Base-by-base conservation (phyloP, 2,888 invertebrate genomes). In the Mesochorus sp. region DNA sequence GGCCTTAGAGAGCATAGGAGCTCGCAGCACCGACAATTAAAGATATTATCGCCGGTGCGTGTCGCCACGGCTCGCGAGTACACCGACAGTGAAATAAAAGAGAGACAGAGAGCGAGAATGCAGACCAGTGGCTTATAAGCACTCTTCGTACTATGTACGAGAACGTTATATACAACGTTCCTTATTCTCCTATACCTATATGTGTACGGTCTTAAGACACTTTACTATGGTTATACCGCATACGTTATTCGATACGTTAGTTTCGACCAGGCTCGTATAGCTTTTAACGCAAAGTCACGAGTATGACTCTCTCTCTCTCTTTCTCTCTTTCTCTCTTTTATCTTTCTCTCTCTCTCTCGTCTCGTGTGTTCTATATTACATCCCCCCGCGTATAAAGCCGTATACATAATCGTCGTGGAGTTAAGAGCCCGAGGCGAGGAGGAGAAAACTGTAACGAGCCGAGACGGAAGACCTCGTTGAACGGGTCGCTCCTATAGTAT, bases 21-120 rank as follows among this genome's bases (percentile, higher is more conserved):
- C 72, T 73, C 51, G 19, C 57, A 14, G 83, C 84, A 82, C 81
- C 70, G 84, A 88, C 88, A 89, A 89, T 89, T 89, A 89, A 88
- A 89, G 88, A 88, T 89, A 89, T 87, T 88, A 89, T 88, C 88
- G 84, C 80, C 83, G 84, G 85, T 88, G 88, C 88, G 88, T 89
- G 88, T 88, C 88, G 86, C 85, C 85, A 80, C 81, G 76, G 80
- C 80, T 81, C 76, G 71, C 79, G 81, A 61, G 68, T 64, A 80
- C 74, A 62, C 39, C 26, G 53, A 55, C 19, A 51, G 12, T 3
- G 44, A 44, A 14, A 19, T n/a, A 37, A n/a, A 49, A 21, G 44
- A 64, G 44, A 47, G 61, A 28, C 17, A 44, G 49, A 17, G 34
- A 26, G 31, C 3, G 26, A 28, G 49, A 51, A 61, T 39, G 62